Conservation (phyloP, 1,140 invertebrate species). For the Pachypeltis micranthus region DNA sequence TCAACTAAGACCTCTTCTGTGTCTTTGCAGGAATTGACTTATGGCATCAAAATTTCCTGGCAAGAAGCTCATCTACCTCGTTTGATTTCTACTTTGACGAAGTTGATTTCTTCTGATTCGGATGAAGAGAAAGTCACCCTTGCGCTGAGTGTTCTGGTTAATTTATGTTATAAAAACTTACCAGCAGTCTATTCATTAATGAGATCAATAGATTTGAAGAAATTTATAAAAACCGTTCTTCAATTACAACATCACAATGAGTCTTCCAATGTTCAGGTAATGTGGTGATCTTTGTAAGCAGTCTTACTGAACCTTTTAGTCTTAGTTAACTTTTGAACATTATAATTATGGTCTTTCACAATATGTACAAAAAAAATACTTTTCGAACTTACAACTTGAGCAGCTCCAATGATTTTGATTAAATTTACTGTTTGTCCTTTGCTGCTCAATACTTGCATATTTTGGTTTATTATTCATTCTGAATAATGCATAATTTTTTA, state of each 20-base stretch:
- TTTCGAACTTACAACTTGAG: too few species aligned
- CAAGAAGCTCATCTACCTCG: constrained; percentile 51
- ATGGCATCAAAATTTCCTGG: constrained; percentile 56
- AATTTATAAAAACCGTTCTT: constrained; percentile 43
- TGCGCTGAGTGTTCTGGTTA: constrained; percentile 53
- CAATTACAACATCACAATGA: constrained; percentile 37
- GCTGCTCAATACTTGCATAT: too few species aligned
- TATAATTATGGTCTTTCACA: too few species aligned
- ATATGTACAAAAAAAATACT: too few species aligned
- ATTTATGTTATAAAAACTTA: constrained; percentile 56
- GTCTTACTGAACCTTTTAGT: too few species aligned
- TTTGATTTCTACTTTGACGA: constrained; percentile 46
- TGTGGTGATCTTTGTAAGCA: too few species aligned
- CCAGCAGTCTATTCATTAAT: constrained; percentile 51
- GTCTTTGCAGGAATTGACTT: constrained; percentile 48
- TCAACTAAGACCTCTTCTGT: too few species aligned
- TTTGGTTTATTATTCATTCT: too few species aligned
- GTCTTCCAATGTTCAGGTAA: constrained; percentile 17
- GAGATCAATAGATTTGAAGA: constrained; percentile 49
- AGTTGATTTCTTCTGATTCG: constrained; percentile 45
- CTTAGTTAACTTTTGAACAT: too few species aligned
- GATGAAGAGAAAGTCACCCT: constrained; percentile 44
- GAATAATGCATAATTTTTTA: too few species aligned
- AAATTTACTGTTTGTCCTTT: too few species aligned
- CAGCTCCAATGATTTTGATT: too few species aligned